These are phyloP conservation scores for Pelmatolapia mariae DNA, from an alignment of 2,113 vertebrate species.

Conservation along the genomic window DNA sequence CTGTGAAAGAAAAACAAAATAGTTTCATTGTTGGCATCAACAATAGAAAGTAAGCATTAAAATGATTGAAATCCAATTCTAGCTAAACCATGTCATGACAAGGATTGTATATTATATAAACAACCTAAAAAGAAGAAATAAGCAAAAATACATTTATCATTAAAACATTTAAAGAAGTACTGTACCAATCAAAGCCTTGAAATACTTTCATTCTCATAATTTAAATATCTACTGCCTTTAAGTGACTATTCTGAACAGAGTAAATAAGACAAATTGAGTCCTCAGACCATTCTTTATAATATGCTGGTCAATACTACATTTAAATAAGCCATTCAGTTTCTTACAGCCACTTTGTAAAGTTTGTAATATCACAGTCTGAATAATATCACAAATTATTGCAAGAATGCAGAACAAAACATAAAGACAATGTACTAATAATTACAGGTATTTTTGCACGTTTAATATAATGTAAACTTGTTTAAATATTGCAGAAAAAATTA, in stretches of 20 bases:
- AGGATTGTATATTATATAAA: fast-evolving
- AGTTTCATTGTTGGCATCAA: neutral
- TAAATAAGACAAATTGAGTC: neutral
- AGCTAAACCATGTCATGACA: neutral
- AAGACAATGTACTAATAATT: neutral
- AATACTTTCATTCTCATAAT: neutral
- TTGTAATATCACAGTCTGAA: neutral
- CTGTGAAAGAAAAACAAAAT: neutral
- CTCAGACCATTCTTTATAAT: neutral
- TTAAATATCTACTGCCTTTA: fast-evolving
- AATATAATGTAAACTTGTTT: no score
- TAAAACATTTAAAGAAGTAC: no score
- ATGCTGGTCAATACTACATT: neutral
- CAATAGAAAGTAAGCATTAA: fast-evolving
- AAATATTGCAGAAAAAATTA: fast-evolving
- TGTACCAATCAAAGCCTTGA: fast-evolving
- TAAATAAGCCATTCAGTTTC: neutral
- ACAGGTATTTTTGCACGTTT: no score
- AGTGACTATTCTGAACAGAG: neutral
- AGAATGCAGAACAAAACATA: no score
- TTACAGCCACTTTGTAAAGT: neutral
- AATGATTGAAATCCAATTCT: fast-evolving
- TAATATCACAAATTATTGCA: neutral
- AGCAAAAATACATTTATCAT: no score
- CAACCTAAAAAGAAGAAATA: no score